A percentile compares a stretch with the other conserved stretches of the same genome.
Evolutionary conservation across 1,140 invertebrate genomes (phyloP).

Genomic region (Chymomyza costata): DNA sequence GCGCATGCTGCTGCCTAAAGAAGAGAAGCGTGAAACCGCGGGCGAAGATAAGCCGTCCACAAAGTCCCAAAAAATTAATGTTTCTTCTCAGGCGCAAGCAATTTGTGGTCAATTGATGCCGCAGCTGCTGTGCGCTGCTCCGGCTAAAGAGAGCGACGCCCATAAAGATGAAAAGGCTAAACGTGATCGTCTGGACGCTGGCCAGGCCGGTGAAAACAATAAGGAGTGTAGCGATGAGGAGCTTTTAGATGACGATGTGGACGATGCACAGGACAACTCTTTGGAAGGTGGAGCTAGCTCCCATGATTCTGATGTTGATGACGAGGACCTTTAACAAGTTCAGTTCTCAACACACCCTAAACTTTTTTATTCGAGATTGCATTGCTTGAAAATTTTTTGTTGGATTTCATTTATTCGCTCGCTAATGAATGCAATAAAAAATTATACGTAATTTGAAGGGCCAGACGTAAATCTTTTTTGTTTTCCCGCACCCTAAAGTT

Average conservation of each 20-base stretch:
- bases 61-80: too few relatives aligned
- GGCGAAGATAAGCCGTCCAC: conserved; percentile 33
- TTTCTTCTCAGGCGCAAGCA: too few relatives aligned
- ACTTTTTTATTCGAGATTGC: too few relatives aligned
- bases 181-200: too few relatives aligned
- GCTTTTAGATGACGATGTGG: neutral
- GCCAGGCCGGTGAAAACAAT: too few relatives aligned
- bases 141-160: neutral
- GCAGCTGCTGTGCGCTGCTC: neutral
- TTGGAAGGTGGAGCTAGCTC: neutral
- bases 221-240: too few relatives aligned
- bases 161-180: neutral
- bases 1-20: conserved; percentile 22
- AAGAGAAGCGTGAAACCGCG: conserved; percentile 17
- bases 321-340: neutral
- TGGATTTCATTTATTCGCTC: conserved; percentile 15
- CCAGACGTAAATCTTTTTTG: neutral
- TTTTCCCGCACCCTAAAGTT: neutral
- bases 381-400: too few relatives aligned
- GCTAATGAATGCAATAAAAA: conserved; percentile 42
- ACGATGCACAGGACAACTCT: neutral
- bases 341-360: neutral
- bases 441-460: conserved; percentile 31
- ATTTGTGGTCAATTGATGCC: neutral
- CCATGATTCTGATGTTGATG: neutral